Evolutionary conservation across 2,113 vertebrate species (phyloP), one percentile per base, ranked within the genome.

Genomic region (Mustela lutreola): DNA sequence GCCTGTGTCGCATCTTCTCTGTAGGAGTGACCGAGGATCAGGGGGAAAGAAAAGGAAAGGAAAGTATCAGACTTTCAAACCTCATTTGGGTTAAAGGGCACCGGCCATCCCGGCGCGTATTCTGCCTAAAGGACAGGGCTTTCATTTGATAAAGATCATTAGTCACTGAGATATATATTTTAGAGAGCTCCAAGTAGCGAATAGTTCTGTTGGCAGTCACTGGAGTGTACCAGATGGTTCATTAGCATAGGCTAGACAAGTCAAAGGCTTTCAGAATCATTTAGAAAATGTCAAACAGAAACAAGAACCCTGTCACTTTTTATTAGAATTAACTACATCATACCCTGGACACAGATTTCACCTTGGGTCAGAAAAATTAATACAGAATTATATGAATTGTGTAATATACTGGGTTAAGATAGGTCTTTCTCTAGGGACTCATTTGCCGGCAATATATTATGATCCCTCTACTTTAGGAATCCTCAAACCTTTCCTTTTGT

Each of bases 351-450:
- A 98, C 98, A 98, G 98, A 99, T 98, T 99, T 99, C 98, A 99
- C 99, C 99, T 99, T 99, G 98, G 99, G 99, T 99, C 99, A 99
- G 99, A 99, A 98, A 99, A 99, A 99, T 99, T 99, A 99, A 99
- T 99, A 99, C 99, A 98, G 99, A 99, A 99, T 99, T 99, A 99
- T 98, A 99, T 99, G 99, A 98, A 99, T 98, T 98, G 98, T 98
- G 98, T 98, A 98, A 98, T 98, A 98, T 98, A 97, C 97, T 97
- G 98, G 98, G 99, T 98, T 99, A 99, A 99, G 99, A 99, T 98
- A 98, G 98, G 98, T 97, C 98, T 98, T 98, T 94, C 99, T 98
- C 99, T 67, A n/a, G 99, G 99, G 99, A 99, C 99, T 99, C 99
- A 99, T 99, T 99, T 99, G 98, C 98, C 98, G 98, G 98, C 98